Conservation (phyloP, 2,888 invertebrate genomes). For the Lasioglossum vierecki region DNA sequence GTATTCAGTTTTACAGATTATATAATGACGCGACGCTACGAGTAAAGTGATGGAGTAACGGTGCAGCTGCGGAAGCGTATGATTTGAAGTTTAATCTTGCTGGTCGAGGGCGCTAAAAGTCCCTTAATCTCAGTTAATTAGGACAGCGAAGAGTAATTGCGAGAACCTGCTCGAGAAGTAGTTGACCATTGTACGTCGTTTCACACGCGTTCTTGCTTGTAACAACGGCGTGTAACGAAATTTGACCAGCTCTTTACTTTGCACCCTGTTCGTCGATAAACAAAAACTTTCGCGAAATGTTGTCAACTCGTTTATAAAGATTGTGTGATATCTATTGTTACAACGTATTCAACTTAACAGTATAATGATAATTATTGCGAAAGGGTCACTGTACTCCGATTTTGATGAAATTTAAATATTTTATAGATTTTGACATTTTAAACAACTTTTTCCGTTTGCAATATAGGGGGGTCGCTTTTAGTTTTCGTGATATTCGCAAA, state of each 20-base stretch:
- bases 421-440: no score
- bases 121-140: constrained; percentile 63
- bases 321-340: no score
- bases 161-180: constrained; percentile 34
- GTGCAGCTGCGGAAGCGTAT: constrained; percentile 33
- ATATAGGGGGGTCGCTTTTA: no score
- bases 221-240: constrained; percentile 52
- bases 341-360: not conserved
- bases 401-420: no score
- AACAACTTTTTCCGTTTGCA: no score
- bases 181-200: constrained; percentile 57
- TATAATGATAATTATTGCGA: not conserved
- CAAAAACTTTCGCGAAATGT: not conserved
- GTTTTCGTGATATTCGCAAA: no score
- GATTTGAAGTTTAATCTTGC: constrained; percentile 49
- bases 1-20: constrained; percentile 41
- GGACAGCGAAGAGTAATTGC: constrained; percentile 50
- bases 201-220: constrained; percentile 44
- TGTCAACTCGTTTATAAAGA: not conserved
- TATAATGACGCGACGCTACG: not conserved
- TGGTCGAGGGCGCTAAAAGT: constrained; percentile 32
- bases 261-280: not conserved
- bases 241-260: not conserved
- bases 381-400: no score
- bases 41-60: constrained; percentile 44